Base-by-base conservation (phyloP, 2,888 invertebrate species). In the Apodemia mormo region DNA sequence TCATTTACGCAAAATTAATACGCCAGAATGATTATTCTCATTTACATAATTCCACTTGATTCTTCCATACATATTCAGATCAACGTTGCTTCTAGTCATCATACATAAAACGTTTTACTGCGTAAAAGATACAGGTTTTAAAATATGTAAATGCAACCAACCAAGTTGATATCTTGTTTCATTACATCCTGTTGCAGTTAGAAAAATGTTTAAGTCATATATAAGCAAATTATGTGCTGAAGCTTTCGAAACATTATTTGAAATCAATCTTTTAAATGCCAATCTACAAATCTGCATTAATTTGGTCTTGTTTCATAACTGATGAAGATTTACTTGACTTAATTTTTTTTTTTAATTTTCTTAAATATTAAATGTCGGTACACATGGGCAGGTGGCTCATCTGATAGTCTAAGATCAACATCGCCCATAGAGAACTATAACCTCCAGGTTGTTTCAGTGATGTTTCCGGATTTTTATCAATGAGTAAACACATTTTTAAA, bases 1-100 rank as follows among this genome's bases (percentile, higher is more conserved):
- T 12, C 49, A 49, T 14, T 49, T 49, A 49, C 49, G 12, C 49
- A 49, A 49, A 14, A 14, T 49, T 49, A 14, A 14, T 49, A 49
- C 14, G 49, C 4, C 49, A 49, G 12, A 49, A 49, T 49, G 49
- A 49, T 49, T 49, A 14, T 49, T 58, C 9, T 9, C 29, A 58
- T 58, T 58, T 58, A 58, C 58, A 58, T 58, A 58, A 58, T 58
- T 58, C 58, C 29, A 58, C 58, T 2, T 4, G 58, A 58, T 58
- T 12, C 58, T 5, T 58, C 30, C 10, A 58, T 30, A 58, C 56
- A 58, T 29, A 58, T 61, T 61, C 58, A 61, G 58, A 61, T 61
- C 14, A 49, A 14, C 14, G 58, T 29, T 56, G 22, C 58, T 61
- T 30, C 30, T 30, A 61, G 30, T 61, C 58, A 33, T 58, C 58